Base-by-base conservation (phyloP, 2,888 invertebrate genomes). In the Junonia oenone region DNA sequence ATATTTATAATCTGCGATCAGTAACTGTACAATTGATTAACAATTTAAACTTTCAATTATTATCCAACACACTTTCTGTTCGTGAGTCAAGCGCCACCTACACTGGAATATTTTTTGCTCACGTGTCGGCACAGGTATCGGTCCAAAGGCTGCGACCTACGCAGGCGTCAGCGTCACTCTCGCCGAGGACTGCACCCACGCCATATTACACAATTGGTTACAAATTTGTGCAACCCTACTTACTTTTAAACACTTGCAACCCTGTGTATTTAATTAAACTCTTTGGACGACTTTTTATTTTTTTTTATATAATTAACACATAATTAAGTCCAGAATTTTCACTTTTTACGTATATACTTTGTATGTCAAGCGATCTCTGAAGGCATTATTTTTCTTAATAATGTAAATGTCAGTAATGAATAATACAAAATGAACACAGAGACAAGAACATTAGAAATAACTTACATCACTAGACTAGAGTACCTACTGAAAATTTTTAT, bases 161-260 rank as follows among this genome's bases (percentile, higher is more conserved):
- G 70, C 82, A 64, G 69, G 67, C 69, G 64, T 70, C 68, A 55
- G 66, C 56, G 63, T 61, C 56, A 62, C 61, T 56, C 55, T 53
- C 59, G 57, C 45, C 75, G 76, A 83, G 81, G 80, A 76, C 80
- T 76, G 83, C 68, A 67, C 86, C 83, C 79, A 83, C 83, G 70
- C 63, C 55, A 63, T 57, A 66, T 75, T 76, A 73, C 74, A 67
- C 71, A 76, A 78, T 63, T 48, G 60, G 58, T 57, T 67, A 65
- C 58, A 51, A 63, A 69, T 70, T 55, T 73, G 69, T 68, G 63
- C 60, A 70, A 69, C 31, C 31, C 31, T 33, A 33, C 31, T n/a
- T 33, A 33, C 31, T 33, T 33, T 63, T 57, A 13, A 51, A 38
- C 47, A n/a, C 55, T 53, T 43, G 31, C 40, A 51, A 35, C 40